A percentile compares a stretch with the other conserved stretches of the same genome.
These are phyloP conservation scores for Oscheius sp. DNA, from an alignment of 2,888 invertebrate species.

Conservation along the genomic window DNA sequence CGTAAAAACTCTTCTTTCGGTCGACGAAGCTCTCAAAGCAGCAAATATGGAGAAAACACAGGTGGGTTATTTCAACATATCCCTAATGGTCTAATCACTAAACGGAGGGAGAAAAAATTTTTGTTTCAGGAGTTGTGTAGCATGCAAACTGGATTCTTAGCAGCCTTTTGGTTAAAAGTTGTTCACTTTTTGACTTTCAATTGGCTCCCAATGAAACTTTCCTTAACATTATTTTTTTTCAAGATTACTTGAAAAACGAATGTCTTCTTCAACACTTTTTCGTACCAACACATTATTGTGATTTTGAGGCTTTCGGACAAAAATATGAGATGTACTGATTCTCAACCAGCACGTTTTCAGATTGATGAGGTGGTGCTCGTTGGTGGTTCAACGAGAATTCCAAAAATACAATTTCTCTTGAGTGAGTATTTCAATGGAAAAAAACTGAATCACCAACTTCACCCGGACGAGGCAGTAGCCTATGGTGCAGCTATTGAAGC, in stretches of 20 bases:
- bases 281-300: too few relatives aligned
- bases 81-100: too few relatives aligned
- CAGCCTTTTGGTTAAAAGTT: too few relatives aligned
- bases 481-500: conserved; percentile 81
- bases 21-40: conserved; percentile 93
- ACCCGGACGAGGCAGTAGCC: conserved; percentile 96
- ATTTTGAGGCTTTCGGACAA: too few relatives aligned
- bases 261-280: too few relatives aligned
- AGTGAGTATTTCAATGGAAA: conserved; percentile 88
- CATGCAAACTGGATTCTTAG: too few relatives aligned
- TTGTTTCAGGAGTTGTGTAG: too few relatives aligned
- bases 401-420: conserved; percentile 94
- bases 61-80: background rate
- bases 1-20: conserved; percentile 93
- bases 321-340: background rate
- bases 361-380: conserved; percentile 78
- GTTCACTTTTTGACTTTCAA: too few relatives aligned
- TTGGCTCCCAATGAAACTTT: too few relatives aligned
- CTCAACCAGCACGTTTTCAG: conserved; percentile 15
- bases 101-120: too few relatives aligned
- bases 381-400: conserved; percentile 96
- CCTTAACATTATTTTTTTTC: too few relatives aligned
- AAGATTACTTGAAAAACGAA: too few relatives aligned
- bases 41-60: conserved; percentile 91
- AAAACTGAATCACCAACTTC: conserved; percentile 91